A percentile compares a stretch with the other conserved stretches of the same genome.
Evolutionary conservation across 2,113 vertebrate genomes (phyloP).

Genomic region (Butorides virescens): DNA sequence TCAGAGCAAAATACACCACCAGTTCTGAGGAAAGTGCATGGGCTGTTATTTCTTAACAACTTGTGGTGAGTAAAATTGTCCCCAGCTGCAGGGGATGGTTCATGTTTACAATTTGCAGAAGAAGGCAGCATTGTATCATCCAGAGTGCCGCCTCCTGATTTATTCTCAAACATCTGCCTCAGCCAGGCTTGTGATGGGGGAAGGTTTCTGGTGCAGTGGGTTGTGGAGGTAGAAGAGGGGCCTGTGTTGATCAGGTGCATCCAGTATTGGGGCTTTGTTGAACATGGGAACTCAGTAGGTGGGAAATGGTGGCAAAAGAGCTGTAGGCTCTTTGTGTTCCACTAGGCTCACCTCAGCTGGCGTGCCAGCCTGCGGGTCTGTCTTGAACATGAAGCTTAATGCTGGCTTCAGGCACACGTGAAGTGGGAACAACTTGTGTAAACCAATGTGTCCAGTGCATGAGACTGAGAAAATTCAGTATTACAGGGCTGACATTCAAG

Average conservation of each 20-base stretch:
- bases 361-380: neutral
- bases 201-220: neutral
- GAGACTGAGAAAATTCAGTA: neutral
- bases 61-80: slow-evolving; percentile 24
- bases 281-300: neutral
- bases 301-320: neutral
- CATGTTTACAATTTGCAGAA: neutral
- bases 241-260: neutral
- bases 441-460: rapidly evolving
- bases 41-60: neutral
- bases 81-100: neutral
- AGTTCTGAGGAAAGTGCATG: neutral
- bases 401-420: neutral
- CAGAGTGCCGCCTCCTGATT: neutral
- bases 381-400: neutral
- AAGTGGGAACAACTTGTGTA: neutral
- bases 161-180: neutral
- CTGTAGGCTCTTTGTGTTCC: neutral
- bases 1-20: neutral
- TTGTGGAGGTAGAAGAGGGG: neutral
- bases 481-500: neutral
- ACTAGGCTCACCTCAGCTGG: neutral
- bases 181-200: neutral
- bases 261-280: neutral
- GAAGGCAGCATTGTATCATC: neutral